Base-by-base conservation (phyloP, 2,797 vertebrate genomes). In the Rhinella marina region DNA sequence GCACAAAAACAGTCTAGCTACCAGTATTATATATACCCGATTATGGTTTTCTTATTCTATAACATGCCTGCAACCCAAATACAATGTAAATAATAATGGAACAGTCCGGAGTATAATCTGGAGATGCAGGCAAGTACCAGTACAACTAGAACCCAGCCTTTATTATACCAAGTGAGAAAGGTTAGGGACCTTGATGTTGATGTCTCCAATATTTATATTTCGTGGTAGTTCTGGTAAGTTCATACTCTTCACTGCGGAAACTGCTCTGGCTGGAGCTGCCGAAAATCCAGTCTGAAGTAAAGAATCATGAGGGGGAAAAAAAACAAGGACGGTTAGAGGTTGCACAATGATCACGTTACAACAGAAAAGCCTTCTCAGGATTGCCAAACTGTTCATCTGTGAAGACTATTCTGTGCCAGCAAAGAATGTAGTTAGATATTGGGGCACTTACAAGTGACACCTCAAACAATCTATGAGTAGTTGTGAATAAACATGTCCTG, bases 151-250 rank as follows among this genome's bases (percentile, higher is more conserved):
- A 23, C 7, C 21, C 6, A 1, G 21, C 41, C 21, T 27, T 23
- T 12, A 64, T 90, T 90, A 91, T 79, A 89, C 91, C 91, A 98
- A 97, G 19, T 97, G 96, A 87, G 97, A 97, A 88, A 98, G 96
- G 92, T 96, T 98, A 90, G 97, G 97, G 89, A 98, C 97, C 95
- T 98, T 99, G 94, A 99, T 98, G 92, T 97, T 98, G 93, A 98
- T 96, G 92, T 98, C 97, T 6, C 97, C 97, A 0, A 99, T 97
- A 95, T 97, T 99, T 94, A 99, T 98, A 94, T 98, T 98, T 56
- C 97, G 95, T 0, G 98, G 97, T 59, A 99, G 97, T 93, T 99
- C 97, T 0, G 97, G 97, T 89, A 99, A 96, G 90, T 97, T 99
- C 95, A 99, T 98, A 92, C 96, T 98, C 93, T 99, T 99, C 91